Conservation (phyloP, 1,140 invertebrate genomes). For the Gryon sp. region DNA sequence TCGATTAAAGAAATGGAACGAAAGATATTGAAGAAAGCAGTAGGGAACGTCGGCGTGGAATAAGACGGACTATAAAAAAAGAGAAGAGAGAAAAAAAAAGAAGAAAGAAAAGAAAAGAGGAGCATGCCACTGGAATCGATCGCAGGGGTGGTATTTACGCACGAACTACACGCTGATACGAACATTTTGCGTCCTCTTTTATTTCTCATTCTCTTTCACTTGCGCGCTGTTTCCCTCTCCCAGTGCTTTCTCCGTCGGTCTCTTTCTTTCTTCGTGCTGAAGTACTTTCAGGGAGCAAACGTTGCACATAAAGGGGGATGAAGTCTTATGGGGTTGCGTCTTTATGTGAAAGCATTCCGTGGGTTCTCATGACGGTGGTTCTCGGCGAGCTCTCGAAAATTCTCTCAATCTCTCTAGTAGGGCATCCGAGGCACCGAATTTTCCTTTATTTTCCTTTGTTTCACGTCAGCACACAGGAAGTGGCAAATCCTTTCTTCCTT, state of each 20-base stretch:
- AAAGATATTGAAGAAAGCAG: slow-evolving; percentile 53
- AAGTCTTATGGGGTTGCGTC: slow-evolving; percentile 74
- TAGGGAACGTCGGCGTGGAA: slow-evolving; percentile 16
- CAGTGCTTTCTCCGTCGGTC: slow-evolving; percentile 22
- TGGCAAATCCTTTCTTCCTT: slow-evolving; percentile 64
- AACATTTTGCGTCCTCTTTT: slow-evolving; percentile 47
- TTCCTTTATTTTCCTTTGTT: slow-evolving; percentile 67
- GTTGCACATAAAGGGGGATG: slow-evolving; percentile 72
- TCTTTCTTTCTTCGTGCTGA: slow-evolving; percentile 51
- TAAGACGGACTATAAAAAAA: slow-evolving; percentile 34
- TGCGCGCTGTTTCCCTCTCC: slow-evolving; percentile 24
- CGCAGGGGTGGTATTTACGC: slow-evolving; percentile 70
- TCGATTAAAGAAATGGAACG: slow-evolving; percentile 62
- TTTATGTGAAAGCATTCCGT: slow-evolving; percentile 75
- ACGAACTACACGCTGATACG: slow-evolving; percentile 69
- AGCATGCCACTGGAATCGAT: slow-evolving; percentile 56
- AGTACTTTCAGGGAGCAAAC: slow-evolving; percentile 68
- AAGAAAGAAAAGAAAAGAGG: slow-evolving; percentile 48
- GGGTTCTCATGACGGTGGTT: slow-evolving; percentile 72
- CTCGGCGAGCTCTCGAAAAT: slow-evolving; percentile 72
- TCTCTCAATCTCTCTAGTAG: slow-evolving; percentile 58
- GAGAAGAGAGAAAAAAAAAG: too few species aligned
- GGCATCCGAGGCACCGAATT: slow-evolving; percentile 61
- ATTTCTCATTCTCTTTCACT: slow-evolving; percentile 24
- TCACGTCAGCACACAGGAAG: slow-evolving; percentile 64